These are phyloP conservation scores for Paracanthobrama guichenoti DNA, from an alignment of 2,113 vertebrate species.

Conservation along the genomic window DNA sequence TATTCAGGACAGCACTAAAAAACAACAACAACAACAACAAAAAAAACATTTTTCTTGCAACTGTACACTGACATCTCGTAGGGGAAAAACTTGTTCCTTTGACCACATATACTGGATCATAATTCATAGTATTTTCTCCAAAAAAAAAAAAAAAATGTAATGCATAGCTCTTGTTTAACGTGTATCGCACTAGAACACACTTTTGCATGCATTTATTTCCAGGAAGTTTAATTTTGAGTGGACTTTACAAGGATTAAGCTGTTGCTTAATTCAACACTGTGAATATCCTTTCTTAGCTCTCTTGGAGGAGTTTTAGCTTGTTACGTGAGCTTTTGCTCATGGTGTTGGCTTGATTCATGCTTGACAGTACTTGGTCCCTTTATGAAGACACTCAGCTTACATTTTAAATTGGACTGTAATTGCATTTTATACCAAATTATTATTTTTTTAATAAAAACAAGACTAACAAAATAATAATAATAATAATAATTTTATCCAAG, in stretches of 20 bases:
- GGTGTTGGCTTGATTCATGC: slow-evolving; percentile 57
- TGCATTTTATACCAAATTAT: neutral
- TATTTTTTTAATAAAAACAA: too few relatives aligned
- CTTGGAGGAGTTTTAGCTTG: slow-evolving; percentile 20
- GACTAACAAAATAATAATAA: neutral
- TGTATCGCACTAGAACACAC: neutral
- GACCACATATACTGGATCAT: neutral
- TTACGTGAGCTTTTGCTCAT: slow-evolving; percentile 53
- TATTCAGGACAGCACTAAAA: too few relatives aligned
- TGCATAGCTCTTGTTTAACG: neutral
- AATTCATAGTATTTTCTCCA: neutral
- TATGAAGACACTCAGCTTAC: neutral
- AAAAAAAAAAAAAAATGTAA: neutral
- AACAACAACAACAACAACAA: too few relatives aligned
- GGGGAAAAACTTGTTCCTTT: neutral
- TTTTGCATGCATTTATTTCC: slow-evolving; percentile 8
- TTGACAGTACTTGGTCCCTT: slow-evolving; percentile 1
- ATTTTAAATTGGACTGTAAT: neutral
- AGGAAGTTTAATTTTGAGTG: slow-evolving; percentile 1
- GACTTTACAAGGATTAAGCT: slow-evolving; percentile 26
- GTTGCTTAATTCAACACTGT: slow-evolving; percentile 19
- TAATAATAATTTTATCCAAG: neutral
- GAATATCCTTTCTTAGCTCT: slow-evolving; percentile 21
- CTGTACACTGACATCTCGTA: too few relatives aligned
- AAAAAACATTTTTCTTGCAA: too few relatives aligned